A percentile compares a stretch with the other conserved stretches of the same genome.
These are phyloP conservation scores for Caenorhabditis virilis DNA, from an alignment of 2,888 invertebrate genomes.

Conservation along the genomic window DNA sequence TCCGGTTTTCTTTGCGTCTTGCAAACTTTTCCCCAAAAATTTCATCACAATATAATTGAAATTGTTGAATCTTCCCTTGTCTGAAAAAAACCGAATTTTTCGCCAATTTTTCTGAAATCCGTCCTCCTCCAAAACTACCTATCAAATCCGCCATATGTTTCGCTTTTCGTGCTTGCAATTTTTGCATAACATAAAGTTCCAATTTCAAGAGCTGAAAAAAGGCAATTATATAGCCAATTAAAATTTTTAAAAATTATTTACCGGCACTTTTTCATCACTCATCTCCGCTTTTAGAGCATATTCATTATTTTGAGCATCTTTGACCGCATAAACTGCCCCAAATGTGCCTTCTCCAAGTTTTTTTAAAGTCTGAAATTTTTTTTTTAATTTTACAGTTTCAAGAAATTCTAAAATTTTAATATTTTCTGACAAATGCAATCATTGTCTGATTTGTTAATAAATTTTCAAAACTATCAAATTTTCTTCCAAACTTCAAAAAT, in stretches of 20 bases:
- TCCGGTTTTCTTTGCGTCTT: conserved; percentile 48
- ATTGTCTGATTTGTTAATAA: too few species aligned
- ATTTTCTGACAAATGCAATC: too few species aligned
- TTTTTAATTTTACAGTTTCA: background rate
- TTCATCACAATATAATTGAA: conserved; percentile 62
- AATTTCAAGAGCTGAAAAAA: conserved; percentile 49
- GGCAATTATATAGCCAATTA: too few species aligned
- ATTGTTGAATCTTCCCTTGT: conserved; percentile 45
- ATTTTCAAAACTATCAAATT: too few species aligned
- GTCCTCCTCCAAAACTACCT: conserved; percentile 6
- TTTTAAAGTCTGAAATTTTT: conserved; percentile 18
- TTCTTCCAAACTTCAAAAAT: too few species aligned
- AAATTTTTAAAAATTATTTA: conserved; percentile 12
- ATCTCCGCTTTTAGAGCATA: conserved; percentile 55
- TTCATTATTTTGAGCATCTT: conserved; percentile 31
- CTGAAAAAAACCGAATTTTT: conserved; percentile 5
- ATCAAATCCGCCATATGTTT: conserved; percentile 52
- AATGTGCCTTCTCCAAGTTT: conserved; percentile 59
- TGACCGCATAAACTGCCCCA: conserved; percentile 55
- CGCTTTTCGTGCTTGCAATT: conserved; percentile 37
- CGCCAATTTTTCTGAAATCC: background rate
- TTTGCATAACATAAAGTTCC: conserved; percentile 57
- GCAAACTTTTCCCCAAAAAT: conserved; percentile 49
- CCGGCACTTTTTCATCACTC: conserved; percentile 42
- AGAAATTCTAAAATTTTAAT: background rate